Conservation (phyloP, 2,888 invertebrate genomes). For the Geotrupes spiniger region DNA sequence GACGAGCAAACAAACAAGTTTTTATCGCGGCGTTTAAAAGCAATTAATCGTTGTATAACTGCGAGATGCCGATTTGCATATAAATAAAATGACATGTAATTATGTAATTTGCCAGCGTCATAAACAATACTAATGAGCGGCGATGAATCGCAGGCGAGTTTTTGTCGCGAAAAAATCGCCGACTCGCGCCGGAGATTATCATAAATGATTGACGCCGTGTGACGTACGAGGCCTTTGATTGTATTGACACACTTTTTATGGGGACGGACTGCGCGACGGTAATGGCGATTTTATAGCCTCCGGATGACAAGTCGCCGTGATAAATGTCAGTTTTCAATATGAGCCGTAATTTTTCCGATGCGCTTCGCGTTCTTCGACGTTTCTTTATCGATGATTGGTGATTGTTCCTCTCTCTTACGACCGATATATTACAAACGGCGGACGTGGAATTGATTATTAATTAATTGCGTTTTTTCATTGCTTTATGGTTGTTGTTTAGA, state of each 20-base stretch:
- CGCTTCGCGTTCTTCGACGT: neutral
- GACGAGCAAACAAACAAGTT: too few species aligned
- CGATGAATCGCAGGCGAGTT: slow-evolving; percentile 17
- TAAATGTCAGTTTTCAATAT: neutral
- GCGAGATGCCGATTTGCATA: too few species aligned
- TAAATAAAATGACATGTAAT: slow-evolving; percentile 16
- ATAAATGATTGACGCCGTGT: slow-evolving; percentile 22
- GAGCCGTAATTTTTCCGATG: neutral
- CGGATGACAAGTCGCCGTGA: neutral
- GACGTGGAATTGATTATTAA: too few species aligned
- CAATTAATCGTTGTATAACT: too few species aligned
- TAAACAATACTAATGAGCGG: slow-evolving; percentile 20
- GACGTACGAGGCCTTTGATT: slow-evolving; percentile 20
- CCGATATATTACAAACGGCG: too few species aligned
- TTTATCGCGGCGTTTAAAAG: too few species aligned
- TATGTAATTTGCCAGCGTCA: slow-evolving; percentile 19
- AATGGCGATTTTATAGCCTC: neutral
- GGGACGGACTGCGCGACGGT: too few species aligned
- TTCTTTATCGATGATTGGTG: neutral
- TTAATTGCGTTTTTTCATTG: slow-evolving; percentile 5
- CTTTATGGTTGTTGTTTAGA: neutral
- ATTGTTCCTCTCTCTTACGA: slow-evolving; percentile 4
- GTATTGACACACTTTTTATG: slow-evolving; percentile 21
- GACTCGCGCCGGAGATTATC: slow-evolving; percentile 16
- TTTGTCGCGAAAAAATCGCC: slow-evolving; percentile 17